Evolutionary conservation across 30 jellyfish, hydroid and myxozoan species (phyloP), one percentile per base, ranked within the genome.

Genomic region (Pseudorhiza aurosa): DNA sequence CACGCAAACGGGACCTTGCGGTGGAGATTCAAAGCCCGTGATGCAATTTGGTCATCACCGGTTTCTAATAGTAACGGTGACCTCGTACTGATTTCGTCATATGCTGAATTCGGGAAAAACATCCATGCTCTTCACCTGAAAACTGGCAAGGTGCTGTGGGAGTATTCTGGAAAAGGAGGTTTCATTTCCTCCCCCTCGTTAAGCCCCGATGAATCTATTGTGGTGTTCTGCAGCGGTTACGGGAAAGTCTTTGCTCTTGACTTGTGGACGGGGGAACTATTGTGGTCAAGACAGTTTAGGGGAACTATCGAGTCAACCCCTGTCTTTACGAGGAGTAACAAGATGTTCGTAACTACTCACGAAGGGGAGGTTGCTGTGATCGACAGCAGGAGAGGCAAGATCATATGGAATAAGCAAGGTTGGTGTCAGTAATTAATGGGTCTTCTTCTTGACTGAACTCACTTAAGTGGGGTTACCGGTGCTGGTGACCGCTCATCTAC

Each of bases 31-130:
- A 45, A 72, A 37, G 22, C 77, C 21, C 19, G 71, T 18, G 95
- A 77, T 27, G 65, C 85, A 18, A 58, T 88, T 21, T 88, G 97
- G 97, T 75, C 95, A 57, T 46, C 88, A 11, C 93, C 97, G 6
- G 77, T 70, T 32, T 46, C 86, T 4, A 75, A 80, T 47, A 57
- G 42, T 8, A 51, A 57, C 25, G 85, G 87, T 44, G 75, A 68
- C 80, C 68, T 89, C 26, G 75, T 82, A 24, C 73, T 65, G 35
- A 82, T 82, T 33, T 56, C 85, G 4, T 44, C 96, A 0, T 70
- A 74, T 32, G 88, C 82, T 1, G 90, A 83, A 21, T 37, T 22
- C 26, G 85, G 78, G 40, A 10, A 11, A 0, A 89, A 75, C 47
- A 46, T 83, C 8, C 74, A 71, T 58, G 97, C 95, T 18, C 39